Base-by-base conservation (phyloP, 2,113 vertebrate genomes). In the Prietella phreatophila region DNA sequence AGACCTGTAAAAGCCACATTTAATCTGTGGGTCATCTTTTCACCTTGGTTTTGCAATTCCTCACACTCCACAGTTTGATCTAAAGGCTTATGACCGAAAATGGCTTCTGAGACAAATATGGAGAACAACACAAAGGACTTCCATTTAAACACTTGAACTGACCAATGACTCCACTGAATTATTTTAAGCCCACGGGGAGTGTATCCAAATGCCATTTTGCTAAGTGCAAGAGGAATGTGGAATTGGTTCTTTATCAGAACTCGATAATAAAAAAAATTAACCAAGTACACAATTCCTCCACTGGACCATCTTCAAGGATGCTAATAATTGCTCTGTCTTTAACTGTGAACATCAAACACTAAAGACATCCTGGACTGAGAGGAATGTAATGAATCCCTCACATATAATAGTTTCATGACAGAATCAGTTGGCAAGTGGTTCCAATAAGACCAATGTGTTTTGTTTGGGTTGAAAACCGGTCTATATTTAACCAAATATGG, bases 221-320 rank as follows among this genome's bases (percentile, higher is more conserved):
- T 22, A 42, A 82, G 67, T 39, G 50, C n/a, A 56, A 56, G 47
- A 85, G 58, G 36, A 60, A 55, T 65, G 69, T 83, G 56, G 50
- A 63, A 42, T 65, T 67, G 39, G 71, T 47, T 61, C 69, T 80
- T 19, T 53, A 85, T 63, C 88, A 82, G 50, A 67, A 9, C 53
- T 42, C 60, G 36, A 88, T 61, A 69, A 75, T 81, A 69, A 81
- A 88, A 85, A 50, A 17, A 39, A 36, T 27, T 65, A 88, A 85
- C 69, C 67, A 82, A 81, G 42, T 47, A 47, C 42, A 85, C 83
- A 81, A 78, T 81, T 85, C 76, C 76, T 39, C 8, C 61, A 42
- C 63, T 50, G 42, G 50, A 58, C 63, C 83, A 85, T 88, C 87
- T 63, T 85, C 60, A 85, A 73, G 47, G 60, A 58, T 27, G 67